Evolutionary conservation across 2,888 invertebrate species (phyloP), one percentile per base, ranked within the genome.

Genomic region (Plutella xylostella): DNA sequence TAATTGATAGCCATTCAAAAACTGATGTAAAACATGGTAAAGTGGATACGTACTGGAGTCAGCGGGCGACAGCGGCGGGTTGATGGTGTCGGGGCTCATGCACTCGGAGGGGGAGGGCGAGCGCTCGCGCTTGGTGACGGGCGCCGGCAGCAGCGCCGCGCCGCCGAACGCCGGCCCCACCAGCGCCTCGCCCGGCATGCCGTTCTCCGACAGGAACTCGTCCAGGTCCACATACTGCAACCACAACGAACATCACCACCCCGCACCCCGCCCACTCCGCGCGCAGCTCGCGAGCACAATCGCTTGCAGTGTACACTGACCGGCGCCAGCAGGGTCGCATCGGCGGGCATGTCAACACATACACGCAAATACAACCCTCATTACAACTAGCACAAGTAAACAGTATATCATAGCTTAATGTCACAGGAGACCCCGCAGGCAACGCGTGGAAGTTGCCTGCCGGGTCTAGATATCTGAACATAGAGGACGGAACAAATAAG

Each of bases 181-280:
- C 69, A 90, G 79, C 1, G 87, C 89, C 71, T 94, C 94, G 74
- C 92, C 90, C 55, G 94, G 94, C 80, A 95, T 94, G 61, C 94
- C 95, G 76, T 96, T 97, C 85, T 97, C 97, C 68, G 93, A 94
- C 67, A 97, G 89, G 85, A 97, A 97, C 86, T 97, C 97, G 85
- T 97, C 97, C 85, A 97, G 87, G 86, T 97, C 97, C 86, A 97
- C 96, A 82, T 96, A 97, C 93, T 96, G 87, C 58, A 88, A 86
- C 63, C 68, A 52, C 57, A 88, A 86, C 63, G n/a, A n/a, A n/a
- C n/a, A n/a, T n/a, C 67, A 53, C 58, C 46, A 28, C 11, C 44
- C 45, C 45, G 52, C 46, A 49, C 55, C 50, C 52, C 54, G 51
- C 50, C 51, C 49, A 51, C 56, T 51, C 54, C 52, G 50, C 54